Conservation (phyloP, 2,888 invertebrate genomes). For the Petrolisthes cinctipes region DNA sequence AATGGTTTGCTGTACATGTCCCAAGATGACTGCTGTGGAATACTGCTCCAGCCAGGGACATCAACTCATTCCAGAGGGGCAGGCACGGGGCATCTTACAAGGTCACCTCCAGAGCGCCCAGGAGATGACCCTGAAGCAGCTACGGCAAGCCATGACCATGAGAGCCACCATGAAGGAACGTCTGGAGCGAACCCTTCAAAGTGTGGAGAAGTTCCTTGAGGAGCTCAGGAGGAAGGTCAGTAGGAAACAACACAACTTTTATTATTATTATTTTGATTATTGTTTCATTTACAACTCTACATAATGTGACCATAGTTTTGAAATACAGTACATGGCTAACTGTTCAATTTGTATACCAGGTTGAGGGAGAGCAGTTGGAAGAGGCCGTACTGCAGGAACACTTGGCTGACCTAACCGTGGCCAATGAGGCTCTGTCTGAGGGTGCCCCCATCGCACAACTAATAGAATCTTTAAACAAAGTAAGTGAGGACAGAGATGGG, state of each 20-base stretch:
- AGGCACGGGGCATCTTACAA: conserved; percentile 49
- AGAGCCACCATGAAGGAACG: conserved; percentile 60
- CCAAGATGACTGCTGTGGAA: conserved; percentile 41
- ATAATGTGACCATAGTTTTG: no score
- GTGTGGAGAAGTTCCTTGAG: conserved; percentile 60
- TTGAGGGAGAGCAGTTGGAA: conserved; percentile 59
- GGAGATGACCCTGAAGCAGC: conserved; percentile 48
- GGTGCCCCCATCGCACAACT: conserved; percentile 34
- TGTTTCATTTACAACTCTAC: no score
- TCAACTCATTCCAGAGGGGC: conserved; percentile 52
- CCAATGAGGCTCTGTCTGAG: conserved; percentile 44
- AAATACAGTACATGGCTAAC: no score
- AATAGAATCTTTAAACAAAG: conserved; percentile 47
- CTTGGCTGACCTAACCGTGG: conserved; percentile 40
- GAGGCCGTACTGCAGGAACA: conserved; percentile 51
- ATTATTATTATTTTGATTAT: neutral
- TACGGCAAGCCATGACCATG: conserved; percentile 56
- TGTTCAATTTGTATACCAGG: conserved; percentile 25
- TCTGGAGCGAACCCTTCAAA: conserved; percentile 58
- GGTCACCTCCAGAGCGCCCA: conserved; percentile 45
- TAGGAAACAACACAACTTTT: neutral
- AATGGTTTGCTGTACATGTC: conserved; percentile 59
- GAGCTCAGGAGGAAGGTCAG: conserved; percentile 61
- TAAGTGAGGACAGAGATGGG: conserved; percentile 1
- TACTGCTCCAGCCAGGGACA: conserved; percentile 51